phyloP scores from a whole-genome alignment of 2,113 vertebrate species.

The Odontesthes bonariensis region DNA sequence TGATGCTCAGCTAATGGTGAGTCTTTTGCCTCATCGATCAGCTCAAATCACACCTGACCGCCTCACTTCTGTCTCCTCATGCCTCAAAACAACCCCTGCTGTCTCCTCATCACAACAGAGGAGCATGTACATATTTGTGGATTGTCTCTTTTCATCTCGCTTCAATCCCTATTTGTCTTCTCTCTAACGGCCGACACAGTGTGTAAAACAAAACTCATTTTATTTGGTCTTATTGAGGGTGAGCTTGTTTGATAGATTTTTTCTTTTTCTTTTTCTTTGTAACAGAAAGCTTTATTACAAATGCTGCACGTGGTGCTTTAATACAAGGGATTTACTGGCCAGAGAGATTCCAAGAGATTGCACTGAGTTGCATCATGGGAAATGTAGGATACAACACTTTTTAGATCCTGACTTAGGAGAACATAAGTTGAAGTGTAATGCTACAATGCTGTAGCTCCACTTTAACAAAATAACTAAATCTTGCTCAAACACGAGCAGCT shows the following conservation, averaged over 20 bases:
- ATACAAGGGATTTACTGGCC: not conserved
- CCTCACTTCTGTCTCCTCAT: not conserved
- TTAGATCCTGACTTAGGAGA: not conserved
- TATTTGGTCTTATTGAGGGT: not conserved
- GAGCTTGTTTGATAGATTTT: not conserved
- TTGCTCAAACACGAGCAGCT: not conserved
- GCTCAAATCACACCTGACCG: conserved; percentile 33
- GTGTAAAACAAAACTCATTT: not conserved
- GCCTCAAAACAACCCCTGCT: not conserved
- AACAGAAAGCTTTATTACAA: not conserved
- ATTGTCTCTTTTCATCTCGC: conserved; percentile 1
- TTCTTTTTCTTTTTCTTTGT: not conserved
- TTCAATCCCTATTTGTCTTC: not conserved
- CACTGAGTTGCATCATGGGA: conserved; percentile 24
- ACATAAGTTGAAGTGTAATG: not conserved
- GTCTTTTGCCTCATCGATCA: conserved; percentile 49
- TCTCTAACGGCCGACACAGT: not conserved
- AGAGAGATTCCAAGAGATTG: no score
- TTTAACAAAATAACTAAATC: not conserved
- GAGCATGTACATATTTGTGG: not conserved
- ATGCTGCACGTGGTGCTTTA: not conserved
- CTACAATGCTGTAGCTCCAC: not conserved
- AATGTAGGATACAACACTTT: not conserved
- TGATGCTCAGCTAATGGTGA: conserved; percentile 17
- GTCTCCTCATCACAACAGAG: not conserved